phyloP scores from a whole-genome alignment of 2,888 invertebrate species.

The Leptopilina syphax region DNA sequence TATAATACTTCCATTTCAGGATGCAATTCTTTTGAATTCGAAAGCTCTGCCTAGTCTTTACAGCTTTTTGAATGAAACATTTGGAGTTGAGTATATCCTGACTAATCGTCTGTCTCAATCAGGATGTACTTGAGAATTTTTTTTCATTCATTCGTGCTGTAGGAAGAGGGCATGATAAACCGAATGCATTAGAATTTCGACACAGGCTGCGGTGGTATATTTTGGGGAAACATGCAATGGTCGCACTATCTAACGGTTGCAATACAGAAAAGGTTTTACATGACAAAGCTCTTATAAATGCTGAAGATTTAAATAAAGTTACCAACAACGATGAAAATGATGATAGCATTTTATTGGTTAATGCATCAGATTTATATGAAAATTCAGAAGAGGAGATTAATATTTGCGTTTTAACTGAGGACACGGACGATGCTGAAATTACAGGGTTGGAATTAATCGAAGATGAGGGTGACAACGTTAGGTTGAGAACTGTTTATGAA shows the following conservation, averaged over 20 bases:
- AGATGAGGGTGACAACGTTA: too few species aligned
- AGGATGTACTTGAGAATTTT: slow-evolving; percentile 59
- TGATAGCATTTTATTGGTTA: too few species aligned
- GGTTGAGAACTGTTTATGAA: too few species aligned
- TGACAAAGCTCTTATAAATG: not conserved
- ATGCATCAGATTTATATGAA: too few species aligned
- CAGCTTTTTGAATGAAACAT: too few species aligned
- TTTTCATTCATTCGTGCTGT: slow-evolving; percentile 58
- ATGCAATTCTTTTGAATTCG: not conserved
- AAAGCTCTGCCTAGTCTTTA: too few species aligned
- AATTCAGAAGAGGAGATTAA: too few species aligned
- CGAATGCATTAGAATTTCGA: slow-evolving; percentile 56
- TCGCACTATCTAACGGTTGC: slow-evolving; percentile 54
- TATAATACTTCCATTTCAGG: not conserved
- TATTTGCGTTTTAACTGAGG: too few species aligned
- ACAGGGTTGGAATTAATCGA: too few species aligned
- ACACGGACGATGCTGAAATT: too few species aligned
- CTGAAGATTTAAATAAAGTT: not conserved
- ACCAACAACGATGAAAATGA: too few species aligned
- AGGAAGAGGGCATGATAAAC: slow-evolving; percentile 57
- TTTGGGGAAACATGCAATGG: slow-evolving; percentile 60
- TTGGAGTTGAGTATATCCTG: slow-evolving; percentile 34
- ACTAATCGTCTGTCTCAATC: slow-evolving; percentile 43
- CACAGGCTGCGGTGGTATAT: slow-evolving; percentile 58
- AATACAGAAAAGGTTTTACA: slow-evolving; percentile 36